These are phyloP conservation scores for Agapostemon virescens DNA, from an alignment of 2,888 invertebrate genomes.

Conservation along the genomic window DNA sequence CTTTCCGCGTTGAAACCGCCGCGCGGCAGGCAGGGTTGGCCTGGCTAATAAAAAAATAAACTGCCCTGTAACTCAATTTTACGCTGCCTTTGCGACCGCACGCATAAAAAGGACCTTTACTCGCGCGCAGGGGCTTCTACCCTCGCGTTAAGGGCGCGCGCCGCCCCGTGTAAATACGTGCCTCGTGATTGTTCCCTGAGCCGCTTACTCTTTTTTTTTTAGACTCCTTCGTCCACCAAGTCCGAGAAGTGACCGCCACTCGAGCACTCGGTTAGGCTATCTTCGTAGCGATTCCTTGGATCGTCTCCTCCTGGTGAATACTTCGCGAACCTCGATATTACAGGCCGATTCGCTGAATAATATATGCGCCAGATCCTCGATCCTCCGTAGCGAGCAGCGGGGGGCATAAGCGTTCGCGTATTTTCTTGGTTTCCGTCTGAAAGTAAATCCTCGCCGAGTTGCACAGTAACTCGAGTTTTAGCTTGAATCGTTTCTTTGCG, in stretches of 20 bases:
- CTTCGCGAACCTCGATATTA: neutral
- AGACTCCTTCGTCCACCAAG: slow-evolving; percentile 51
- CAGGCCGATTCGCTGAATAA: neutral
- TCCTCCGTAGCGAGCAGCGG: too few relatives aligned
- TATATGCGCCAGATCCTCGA: too few relatives aligned
- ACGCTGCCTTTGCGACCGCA: slow-evolving; percentile 73
- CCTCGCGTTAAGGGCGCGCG: slow-evolving; percentile 66
- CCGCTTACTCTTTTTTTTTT: slow-evolving; percentile 57
- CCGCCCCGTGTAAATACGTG: slow-evolving; percentile 65
- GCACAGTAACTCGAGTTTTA: too few relatives aligned
- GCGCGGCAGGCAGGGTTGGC: slow-evolving; percentile 63
- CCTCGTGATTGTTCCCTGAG: slow-evolving; percentile 62
- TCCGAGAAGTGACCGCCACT: neutral
- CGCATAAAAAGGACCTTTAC: slow-evolving; percentile 69
- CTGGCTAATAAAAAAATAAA: slow-evolving; percentile 77
- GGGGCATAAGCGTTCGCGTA: too few relatives aligned
- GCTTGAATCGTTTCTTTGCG: too few relatives aligned
- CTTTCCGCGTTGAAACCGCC: slow-evolving; percentile 68
- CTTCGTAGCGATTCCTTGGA: neutral
- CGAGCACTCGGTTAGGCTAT: neutral
- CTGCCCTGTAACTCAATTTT: slow-evolving; percentile 78
- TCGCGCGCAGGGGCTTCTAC: slow-evolving; percentile 66
- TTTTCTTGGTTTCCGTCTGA: too few relatives aligned
- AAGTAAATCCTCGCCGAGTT: too few relatives aligned
- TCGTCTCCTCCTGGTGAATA: neutral